Percentiles rank a stretch among this genome's conserved stretches.
Conservation (phyloP, 2,113 vertebrate species). For the Panthera tigris region DNA sequence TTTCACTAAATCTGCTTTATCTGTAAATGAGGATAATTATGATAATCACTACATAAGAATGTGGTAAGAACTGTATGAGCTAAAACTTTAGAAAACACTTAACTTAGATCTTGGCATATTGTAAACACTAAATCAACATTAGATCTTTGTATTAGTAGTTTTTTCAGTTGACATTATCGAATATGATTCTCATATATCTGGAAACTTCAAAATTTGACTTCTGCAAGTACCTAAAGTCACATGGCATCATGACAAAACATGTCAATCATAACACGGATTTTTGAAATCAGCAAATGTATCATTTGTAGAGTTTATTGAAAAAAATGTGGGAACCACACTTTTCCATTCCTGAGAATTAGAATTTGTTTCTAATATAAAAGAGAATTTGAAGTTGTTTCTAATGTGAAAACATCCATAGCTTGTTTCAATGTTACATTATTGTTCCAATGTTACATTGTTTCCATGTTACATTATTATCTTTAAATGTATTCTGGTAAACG, state of each 20-base stretch:
- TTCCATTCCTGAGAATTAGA: not conserved
- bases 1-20: not conserved
- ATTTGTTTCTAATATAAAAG: not conserved
- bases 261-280: not conserved
- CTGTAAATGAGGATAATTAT: not conserved
- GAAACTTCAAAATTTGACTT: not conserved
- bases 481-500: not conserved
- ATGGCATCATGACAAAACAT: not conserved
- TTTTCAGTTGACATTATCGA: not conserved
- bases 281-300: not conserved
- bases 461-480: not conserved
- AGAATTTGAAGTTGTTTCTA: not conserved
- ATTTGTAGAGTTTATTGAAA: not conserved
- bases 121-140: not conserved
- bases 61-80: not conserved
- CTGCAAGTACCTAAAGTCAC: not conserved
- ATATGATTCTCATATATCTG: not conserved
- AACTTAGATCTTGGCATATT: not conserved
- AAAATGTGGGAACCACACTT: not conserved
- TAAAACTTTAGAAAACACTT: not conserved
- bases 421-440: not conserved
- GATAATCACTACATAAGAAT: not conserved
- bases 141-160: not conserved
- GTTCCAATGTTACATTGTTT: not conserved
- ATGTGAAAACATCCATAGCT: not conserved